A percentile compares a stretch with the other conserved stretches of the same genome.
These are phyloP conservation scores for Patella depressa DNA, from an alignment of 2,888 invertebrate species.

Conservation along the genomic window DNA sequence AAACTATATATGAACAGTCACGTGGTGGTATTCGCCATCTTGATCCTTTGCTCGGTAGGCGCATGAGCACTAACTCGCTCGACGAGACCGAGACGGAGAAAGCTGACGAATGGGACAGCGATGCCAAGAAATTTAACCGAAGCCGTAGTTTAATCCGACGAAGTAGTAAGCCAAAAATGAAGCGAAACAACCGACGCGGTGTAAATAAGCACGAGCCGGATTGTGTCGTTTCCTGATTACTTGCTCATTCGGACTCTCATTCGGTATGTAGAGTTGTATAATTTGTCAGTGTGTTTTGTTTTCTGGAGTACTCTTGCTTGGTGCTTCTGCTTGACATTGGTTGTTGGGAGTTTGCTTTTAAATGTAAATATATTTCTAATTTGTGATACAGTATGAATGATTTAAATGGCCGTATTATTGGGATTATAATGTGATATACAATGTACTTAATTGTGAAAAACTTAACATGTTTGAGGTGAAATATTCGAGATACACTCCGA, in stretches of 20 bases:
- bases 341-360: too few relatives aligned
- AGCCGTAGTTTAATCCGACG: constrained; percentile 84
- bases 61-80: constrained; percentile 78
- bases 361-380: too few relatives aligned
- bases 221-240: constrained; percentile 58
- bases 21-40: constrained; percentile 68
- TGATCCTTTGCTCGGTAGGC: constrained; percentile 76
- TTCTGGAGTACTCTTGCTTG: too few relatives aligned
- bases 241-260: not conserved
- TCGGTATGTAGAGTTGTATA: too few relatives aligned
- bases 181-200: constrained; percentile 56
- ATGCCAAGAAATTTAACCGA: constrained; percentile 65
- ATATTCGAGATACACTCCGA: too few relatives aligned
- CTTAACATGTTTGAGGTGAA: too few relatives aligned
- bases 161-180: constrained; percentile 76
- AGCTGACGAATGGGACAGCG: constrained; percentile 59
- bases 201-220: constrained; percentile 49
- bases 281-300: too few relatives aligned
- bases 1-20: constrained; percentile 83
- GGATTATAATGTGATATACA: too few relatives aligned
- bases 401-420: too few relatives aligned
- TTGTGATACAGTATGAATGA: too few relatives aligned
- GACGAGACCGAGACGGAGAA: constrained; percentile 73
- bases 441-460: too few relatives aligned
- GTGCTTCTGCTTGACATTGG: too few relatives aligned